Percentiles rank a stretch among this genome's conserved stretches.
phyloP scores from a whole-genome alignment of 2,797 vertebrate genomes.

The Linurgus olivaceus region DNA sequence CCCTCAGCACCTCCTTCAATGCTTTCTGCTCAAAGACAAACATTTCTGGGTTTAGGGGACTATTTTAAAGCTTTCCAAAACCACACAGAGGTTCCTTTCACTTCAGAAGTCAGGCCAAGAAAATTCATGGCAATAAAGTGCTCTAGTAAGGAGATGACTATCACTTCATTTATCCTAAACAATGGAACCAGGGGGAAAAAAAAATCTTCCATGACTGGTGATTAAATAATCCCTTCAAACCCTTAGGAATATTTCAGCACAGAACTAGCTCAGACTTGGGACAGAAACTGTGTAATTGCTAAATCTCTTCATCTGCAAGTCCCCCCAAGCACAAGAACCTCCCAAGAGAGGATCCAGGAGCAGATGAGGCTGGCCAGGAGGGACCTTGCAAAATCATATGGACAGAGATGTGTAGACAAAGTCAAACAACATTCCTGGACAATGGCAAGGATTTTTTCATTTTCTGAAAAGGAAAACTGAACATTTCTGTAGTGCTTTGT shows the following conservation, averaged over 20 bases:
- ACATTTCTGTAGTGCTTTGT: not conserved
- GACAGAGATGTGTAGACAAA: not conserved
- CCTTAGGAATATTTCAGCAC: not conserved
- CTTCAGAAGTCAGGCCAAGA: conserved; percentile 16
- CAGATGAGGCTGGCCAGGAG: not conserved
- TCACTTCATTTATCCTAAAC: conserved; percentile 2
- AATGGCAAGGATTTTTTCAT: not conserved
- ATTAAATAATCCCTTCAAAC: not conserved
- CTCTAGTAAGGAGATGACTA: not conserved
- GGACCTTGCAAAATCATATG: not conserved
- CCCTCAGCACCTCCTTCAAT: not conserved
- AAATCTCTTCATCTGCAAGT: not conserved
- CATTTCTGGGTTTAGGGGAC: not conserved
- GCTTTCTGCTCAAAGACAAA: not conserved
- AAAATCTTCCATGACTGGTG: not conserved
- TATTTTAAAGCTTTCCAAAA: conserved; percentile 3
- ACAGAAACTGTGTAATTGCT: not conserved
- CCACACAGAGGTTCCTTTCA: not conserved
- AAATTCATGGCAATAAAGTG: not conserved
- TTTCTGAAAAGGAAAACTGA: not conserved
- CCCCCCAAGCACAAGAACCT: not conserved
- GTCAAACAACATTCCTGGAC: not conserved
- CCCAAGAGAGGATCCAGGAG: not conserved
- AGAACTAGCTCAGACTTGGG: conserved; percentile 4
- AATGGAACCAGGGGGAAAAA: not conserved